Base-by-base conservation (phyloP, 2,888 invertebrate species). In the Tenthredo scrophulariae region DNA sequence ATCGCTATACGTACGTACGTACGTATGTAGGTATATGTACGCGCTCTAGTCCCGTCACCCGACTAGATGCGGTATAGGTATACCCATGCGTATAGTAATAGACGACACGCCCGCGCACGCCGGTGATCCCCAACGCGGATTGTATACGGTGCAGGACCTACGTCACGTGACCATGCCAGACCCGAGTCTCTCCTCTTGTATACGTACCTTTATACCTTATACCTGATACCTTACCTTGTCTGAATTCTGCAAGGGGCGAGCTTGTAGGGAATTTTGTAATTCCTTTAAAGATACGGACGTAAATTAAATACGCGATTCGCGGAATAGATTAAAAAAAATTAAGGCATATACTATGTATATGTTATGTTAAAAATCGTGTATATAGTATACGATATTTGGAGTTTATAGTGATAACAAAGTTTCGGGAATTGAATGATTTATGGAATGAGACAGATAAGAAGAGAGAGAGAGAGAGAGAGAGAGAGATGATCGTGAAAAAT, bases 121-220 rank as follows among this genome's bases (percentile, higher is more conserved):
- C 62, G 80, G 18, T 18, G 62, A 62, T 22, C 40, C n/a, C 40
- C 26, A 15, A 6, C 29, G 58, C 58, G 40, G 37, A 33, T 33
- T n/a, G 26, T 87, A 40, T 87, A 40, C 29, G 58, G 40, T 80
- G 87, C 88, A 90, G 91, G 91, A 92, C 91, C 92, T 91, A 91
- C 92, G 91, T 90, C 91, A 91, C 91, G 90, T 91, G 82, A 67
- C 89, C 88, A 58, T 58, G n/a, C 37, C 40, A 80, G 79, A 80
- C 18, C 67, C 82, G 82, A 50, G 82, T 83, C 82, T 50, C 46
- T 22, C 26, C 82, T 40, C 15, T 15, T 13, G 3, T 13, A 46
- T 62, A 26, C 9, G 26, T 26, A 22, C 58, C n/a, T n/a, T 33
- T 5, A 70, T n/a, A 3, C 6, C 65, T 65, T 65, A 10, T 6